Conservation (phyloP, 2,797 vertebrate genomes). For the Pangasius larnaudii region DNA sequence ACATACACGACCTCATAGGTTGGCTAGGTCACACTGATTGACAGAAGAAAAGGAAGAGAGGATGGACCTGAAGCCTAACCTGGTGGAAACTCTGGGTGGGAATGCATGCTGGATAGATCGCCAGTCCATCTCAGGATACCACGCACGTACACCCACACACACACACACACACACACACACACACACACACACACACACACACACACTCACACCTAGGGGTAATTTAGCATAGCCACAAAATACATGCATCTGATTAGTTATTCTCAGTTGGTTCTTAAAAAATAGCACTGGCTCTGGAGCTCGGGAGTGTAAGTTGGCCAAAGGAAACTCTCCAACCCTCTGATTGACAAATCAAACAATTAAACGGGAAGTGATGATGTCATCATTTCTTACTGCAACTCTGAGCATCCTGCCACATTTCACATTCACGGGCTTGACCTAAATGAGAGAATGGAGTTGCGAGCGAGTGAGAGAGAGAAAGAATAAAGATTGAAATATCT, state of each 20-base stretch:
- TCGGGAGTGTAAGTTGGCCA: neutral
- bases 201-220: neutral
- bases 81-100: neutral
- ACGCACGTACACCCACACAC: too few relatives aligned
- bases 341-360: slow-evolving; percentile 77
- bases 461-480: slow-evolving; percentile 46
- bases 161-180: too few relatives aligned
- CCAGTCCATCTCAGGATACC: neutral
- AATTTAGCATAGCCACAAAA: neutral
- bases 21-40: neutral
- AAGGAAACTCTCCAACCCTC: neutral
- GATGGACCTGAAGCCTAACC: neutral
- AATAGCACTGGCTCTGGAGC: neutral
- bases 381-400: slow-evolving; percentile 72
- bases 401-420: slow-evolving; percentile 72
- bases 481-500: slow-evolving; percentile 78
- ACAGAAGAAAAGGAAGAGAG: neutral
- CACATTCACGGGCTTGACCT: slow-evolving; percentile 63
- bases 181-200: neutral
- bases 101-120: neutral
- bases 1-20: neutral
- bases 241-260: neutral
- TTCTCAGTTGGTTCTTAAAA: neutral
- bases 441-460: slow-evolving; percentile 70
- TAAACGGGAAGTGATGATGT: slow-evolving; percentile 77